Evolutionary conservation across 1,140 invertebrate species (phyloP).

Genomic region (Euglossa dilemma): DNA sequence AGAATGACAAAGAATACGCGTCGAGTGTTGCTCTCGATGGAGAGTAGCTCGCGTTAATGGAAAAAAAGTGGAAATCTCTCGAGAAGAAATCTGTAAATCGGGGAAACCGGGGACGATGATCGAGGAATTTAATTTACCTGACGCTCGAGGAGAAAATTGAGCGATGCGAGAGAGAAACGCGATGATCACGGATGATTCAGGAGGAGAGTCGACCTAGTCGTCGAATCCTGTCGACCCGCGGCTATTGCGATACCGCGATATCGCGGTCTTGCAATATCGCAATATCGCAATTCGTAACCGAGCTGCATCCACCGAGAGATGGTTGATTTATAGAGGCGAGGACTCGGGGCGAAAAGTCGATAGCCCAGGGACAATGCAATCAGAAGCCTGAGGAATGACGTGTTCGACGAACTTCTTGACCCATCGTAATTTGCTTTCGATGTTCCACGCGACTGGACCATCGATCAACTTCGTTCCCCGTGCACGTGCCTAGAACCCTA

Average conservation of each 20-base stretch:
- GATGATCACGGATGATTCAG: neutral
- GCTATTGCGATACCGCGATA: neutral
- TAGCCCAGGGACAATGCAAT: neutral
- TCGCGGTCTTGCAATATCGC: too few relatives aligned
- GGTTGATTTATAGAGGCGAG: neutral
- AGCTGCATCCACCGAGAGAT: neutral
- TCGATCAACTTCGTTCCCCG: constrained; percentile 20
- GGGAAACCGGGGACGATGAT: neutral
- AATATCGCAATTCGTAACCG: neutral
- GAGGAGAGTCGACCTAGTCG: neutral
- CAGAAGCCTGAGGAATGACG: neutral
- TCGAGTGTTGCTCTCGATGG: neutral
- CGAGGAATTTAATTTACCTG: neutral
- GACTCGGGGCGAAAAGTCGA: neutral
- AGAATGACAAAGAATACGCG: too few relatives aligned
- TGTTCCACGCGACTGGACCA: neutral
- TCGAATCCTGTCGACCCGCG: neutral
- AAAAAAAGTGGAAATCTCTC: neutral
- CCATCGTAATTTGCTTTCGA: constrained; percentile 12
- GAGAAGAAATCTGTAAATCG: neutral
- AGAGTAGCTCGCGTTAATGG: neutral
- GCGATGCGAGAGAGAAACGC: neutral
- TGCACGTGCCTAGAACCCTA: constrained; percentile 13
- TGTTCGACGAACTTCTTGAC: constrained; percentile 30
- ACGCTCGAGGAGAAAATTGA: neutral